Base-by-base conservation (phyloP, 2,113 vertebrate species). In the Merops nubicus region DNA sequence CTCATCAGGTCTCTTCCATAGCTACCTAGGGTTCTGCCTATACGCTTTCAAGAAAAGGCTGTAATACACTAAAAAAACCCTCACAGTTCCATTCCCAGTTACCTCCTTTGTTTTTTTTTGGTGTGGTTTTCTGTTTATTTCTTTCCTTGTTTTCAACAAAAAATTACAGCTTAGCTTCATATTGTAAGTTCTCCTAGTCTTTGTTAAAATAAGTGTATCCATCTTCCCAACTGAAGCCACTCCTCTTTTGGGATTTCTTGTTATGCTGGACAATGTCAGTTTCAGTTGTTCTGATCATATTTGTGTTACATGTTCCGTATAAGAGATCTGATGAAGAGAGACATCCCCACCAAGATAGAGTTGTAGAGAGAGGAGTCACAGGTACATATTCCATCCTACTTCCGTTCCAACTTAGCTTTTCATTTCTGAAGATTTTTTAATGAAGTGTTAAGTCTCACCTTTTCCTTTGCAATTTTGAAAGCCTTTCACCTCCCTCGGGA, bases 1-100 rank as follows among this genome's bases (percentile, higher is more conserved):
- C 95, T 97, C 93, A 96, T 96, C 91, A 95, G 69, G 69, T 88
- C 75, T 94, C n/a, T 94, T 82, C 97, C 54, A 68, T 14, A 67
- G 86, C 91, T 95, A 91, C 93, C 84, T 91, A 9, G 26, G 42
- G 48, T 76, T 91, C 85, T 93, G 72, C 69, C 51, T 84, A 26
- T 29, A 70, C 62, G 85, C 88, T 93, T 80, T 48, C 81, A 69
- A 65, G 16, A 53, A n/a, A 83, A 85, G 7, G 9, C 21, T 78
- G 22, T 25, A 50, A 74, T 6, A 17, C 14, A 33, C 29, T 29
- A 16, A 73, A 92, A 36, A 31, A 6, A n/a, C n/a, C 5, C 47
- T 81, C 64, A 23, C 22, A 63, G 59, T 20, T 29, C 34, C 15
- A 11, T 45, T 80, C 15, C 5, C 3, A 26, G 6, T 68, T 67